A percentile compares a stretch with the other conserved stretches of the same genome.
Evolutionary conservation across 2,113 vertebrate genomes (phyloP).

Genomic region (Edolisoma coerulescens): DNA sequence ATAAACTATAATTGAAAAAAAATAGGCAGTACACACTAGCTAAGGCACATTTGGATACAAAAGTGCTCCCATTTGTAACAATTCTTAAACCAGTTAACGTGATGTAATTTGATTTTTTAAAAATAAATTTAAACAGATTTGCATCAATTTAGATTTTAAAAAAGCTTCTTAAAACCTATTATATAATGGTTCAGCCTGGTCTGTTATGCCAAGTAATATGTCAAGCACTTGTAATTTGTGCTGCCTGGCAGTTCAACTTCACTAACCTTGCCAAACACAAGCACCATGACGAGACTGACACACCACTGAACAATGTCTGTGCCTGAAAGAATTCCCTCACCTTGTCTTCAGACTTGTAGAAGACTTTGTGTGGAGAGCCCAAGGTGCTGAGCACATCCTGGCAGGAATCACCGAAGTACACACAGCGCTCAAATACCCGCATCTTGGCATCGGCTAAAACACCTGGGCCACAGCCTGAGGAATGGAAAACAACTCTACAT

Average conservation of each 20-base stretch:
- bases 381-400: conserved; percentile 94
- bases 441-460: conserved; percentile 92
- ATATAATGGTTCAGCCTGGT: neutral
- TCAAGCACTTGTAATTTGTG: neutral
- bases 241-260: neutral
- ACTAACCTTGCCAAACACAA: neutral
- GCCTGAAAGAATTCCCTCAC: conserved; percentile 49
- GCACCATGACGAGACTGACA: neutral
- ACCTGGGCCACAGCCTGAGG: conserved; percentile 85
- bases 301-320: neutral
- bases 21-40: neutral
- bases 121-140: neutral
- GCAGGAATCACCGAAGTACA: conserved; percentile 96
- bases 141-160: neutral
- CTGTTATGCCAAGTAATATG: neutral
- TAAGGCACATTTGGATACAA: neutral
- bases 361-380: conserved; percentile 96
- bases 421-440: conserved; percentile 87
- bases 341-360: conserved; percentile 99
- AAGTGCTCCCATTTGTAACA: neutral
- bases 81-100: neutral
- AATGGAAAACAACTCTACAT: neutral
- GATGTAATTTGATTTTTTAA: fast-evolving
- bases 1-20: neutral
- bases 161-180: neutral